These are phyloP conservation scores for Euplagia quadripunctaria DNA, from an alignment of 2,888 invertebrate species.

Conservation along the genomic window DNA sequence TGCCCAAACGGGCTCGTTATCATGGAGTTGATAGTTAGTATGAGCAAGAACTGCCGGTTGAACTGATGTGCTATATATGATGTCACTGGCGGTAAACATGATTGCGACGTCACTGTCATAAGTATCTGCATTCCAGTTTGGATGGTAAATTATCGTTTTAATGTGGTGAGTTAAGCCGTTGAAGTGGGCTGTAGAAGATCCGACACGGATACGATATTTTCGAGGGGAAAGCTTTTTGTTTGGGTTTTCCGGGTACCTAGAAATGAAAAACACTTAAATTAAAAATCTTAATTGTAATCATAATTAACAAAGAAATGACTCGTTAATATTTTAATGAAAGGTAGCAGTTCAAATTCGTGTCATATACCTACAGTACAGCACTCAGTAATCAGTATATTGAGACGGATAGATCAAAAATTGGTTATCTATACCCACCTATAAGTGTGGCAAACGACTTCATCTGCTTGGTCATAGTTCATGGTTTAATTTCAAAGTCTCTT, in stretches of 20 bases:
- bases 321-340: no score
- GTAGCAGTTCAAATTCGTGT: no score
- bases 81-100: slow-evolving; percentile 47
- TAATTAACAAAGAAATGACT: no score
- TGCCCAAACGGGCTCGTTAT: slow-evolving; percentile 62
- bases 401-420: no score
- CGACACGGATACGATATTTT: slow-evolving; percentile 3
- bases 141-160: slow-evolving; percentile 51
- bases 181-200: neutral
- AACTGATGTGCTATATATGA: slow-evolving; percentile 46
- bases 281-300: neutral
- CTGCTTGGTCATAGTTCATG: no score
- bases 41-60: slow-evolving; percentile 57
- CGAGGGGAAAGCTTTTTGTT: neutral
- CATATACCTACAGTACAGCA: no score
- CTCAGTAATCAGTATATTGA: no score
- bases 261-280: neutral
- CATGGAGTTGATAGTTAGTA: slow-evolving; percentile 55
- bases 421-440: no score
- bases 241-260: neutral
- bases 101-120: slow-evolving; percentile 67
- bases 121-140: slow-evolving; percentile 57
- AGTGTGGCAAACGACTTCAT: no score
- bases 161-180: neutral
- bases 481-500: no score